Percentiles rank a stretch among this genome's conserved stretches.
These are phyloP conservation scores for Podotricha telesiphe DNA, from an alignment of 2,888 invertebrate genomes.

Conservation along the genomic window DNA sequence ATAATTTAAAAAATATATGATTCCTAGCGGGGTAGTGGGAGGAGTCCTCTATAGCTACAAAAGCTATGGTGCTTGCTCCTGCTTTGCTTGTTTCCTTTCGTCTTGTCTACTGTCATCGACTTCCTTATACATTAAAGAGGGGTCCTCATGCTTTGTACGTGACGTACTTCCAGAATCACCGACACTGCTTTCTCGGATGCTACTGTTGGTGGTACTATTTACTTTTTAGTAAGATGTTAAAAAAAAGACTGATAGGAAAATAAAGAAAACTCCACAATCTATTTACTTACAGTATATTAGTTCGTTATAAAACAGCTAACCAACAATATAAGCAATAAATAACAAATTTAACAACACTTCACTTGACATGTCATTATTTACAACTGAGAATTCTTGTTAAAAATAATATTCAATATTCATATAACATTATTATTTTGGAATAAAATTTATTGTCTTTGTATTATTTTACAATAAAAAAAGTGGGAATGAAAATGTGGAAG, in stretches of 20 bases:
- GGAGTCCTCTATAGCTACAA: no score
- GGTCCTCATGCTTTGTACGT: no score
- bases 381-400: constrained; percentile 48
- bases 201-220: background rate
- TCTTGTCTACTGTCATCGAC: no score
- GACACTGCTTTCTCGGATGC: no score
- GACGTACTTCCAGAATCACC: no score
- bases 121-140: no score
- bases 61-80: no score
- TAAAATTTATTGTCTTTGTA: constrained; percentile 19
- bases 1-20: background rate
- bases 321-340: constrained; percentile 78
- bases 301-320: constrained; percentile 76
- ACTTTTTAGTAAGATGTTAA: background rate
- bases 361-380: constrained; percentile 67
- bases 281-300: constrained; percentile 75
- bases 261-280: constrained; percentile 62
- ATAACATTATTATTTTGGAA: constrained; percentile 11
- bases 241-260: background rate
- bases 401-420: constrained; percentile 13
- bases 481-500: constrained; percentile 10
- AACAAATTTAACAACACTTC: constrained; percentile 77
- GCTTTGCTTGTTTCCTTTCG: no score
- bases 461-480: constrained; percentile 1
- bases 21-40: no score